Base-by-base conservation (phyloP, 1,140 invertebrate genomes). In the Anoplophora glabripennis region DNA sequence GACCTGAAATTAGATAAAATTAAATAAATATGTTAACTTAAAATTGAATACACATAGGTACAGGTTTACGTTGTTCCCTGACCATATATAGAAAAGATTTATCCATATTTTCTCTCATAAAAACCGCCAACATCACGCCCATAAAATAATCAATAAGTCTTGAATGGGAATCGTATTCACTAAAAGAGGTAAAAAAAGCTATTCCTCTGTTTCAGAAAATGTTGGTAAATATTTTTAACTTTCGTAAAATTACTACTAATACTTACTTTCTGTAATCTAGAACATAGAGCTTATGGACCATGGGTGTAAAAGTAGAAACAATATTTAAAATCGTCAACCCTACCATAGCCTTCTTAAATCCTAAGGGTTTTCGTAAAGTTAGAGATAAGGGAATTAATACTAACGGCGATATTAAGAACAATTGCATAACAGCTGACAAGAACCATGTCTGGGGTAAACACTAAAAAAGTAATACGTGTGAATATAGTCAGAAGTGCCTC, bases 341-440 rank as follows among this genome's bases (percentile, higher is more conserved):
- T 4, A 52, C 14, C 8, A 72, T 54, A 4, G 59, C 65, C n/a
- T 42, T 33, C 7, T 59, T 64, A 17, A 57, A 48, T 3, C 15
- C 44, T 44, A 59, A 67, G 28, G 21, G 11, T 17, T 45, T 44
- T 47, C 60, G 42, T 15, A 62, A 53, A 10, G 59, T 47, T 53
- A 66, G 18, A 12, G 66, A 53, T 28, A 74, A 34, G 3, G 75
- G 80, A 38, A 76, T 77, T 15, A 83, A 56, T 2, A 83, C 60
- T 1, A 83, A 12, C 2, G 80, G 80, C 5, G 80, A 78, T 28
- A 88, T 46, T 9, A 86, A 67, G 63, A 86, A 88, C 51, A 89
- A 80, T 70, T 90, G 88, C 77, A 89, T 86, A 66, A 91, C 89
- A 34, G 87, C 85, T 1, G 88, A 77, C 15, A 83, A 54, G 55